Base-by-base conservation (phyloP, 2,888 invertebrate species). In the Papilio gigon region DNA sequence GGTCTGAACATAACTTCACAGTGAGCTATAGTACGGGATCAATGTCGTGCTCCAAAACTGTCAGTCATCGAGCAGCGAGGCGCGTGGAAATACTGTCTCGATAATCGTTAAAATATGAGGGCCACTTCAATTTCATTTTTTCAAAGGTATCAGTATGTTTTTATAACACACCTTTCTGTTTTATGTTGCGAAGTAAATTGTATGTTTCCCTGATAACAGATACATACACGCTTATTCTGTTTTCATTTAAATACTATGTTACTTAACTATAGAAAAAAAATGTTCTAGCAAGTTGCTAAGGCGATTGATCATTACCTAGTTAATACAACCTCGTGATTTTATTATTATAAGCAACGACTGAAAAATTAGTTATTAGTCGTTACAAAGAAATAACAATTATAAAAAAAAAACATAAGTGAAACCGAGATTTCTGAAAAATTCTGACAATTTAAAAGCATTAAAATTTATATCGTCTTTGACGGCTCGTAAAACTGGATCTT, bases 401-500 rank as follows among this genome's bases (percentile, higher is more conserved):
- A n/a, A n/a, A 22, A 12, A 4, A 50, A 47, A 50, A 25, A 14
- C 12, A 50, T 22, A 50, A 50, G 25, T 50, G 0, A 4, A 25
- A 1, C 1, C 17, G n/a, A 56, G 17, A 56, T 27, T 53, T 53
- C 17, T n/a, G 17, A 53, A 53, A 53, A 2, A 27, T 53, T 27
- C 27, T 27, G n/a, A 17, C 53, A 56, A 56, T 56, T 56, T 40
- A 40, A 60, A 60, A 40, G 40, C 53, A 65, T 25, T 40, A 40
- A 64, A 40, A 65, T 40, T 53, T 27, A 40, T 53, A 65, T 40
- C 17, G 27, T 53, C 64, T 65, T 56, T 65, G 56, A 40, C 56
- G 56, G 64, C 64, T 65, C 64, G 64, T 65, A 56, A 65, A 65
- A 65, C 27, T 56, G 64, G 37, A 65, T 56, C 53, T 65, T 40